phyloP scores from a whole-genome alignment of 2,888 invertebrate genomes.

The Hyppa rectilinea region DNA sequence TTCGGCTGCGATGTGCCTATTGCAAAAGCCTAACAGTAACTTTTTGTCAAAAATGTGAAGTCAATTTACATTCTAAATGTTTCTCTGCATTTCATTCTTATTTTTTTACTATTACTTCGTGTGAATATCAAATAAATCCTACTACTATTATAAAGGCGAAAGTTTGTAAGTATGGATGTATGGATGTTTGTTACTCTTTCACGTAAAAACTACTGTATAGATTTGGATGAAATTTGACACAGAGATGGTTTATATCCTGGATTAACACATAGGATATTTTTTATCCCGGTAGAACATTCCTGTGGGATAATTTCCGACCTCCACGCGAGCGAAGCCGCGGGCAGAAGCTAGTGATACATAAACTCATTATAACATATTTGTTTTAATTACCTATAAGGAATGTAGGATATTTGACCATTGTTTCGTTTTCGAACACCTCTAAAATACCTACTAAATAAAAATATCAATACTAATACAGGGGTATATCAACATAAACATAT shows the following conservation, averaged over 20 bases:
- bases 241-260: no score
- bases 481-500: no score
- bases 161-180: no score
- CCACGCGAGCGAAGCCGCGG: no score
- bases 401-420: neutral
- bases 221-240: no score
- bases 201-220: no score
- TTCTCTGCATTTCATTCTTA: conserved; percentile 10
- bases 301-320: no score
- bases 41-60: conserved; percentile 6
- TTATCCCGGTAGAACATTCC: no score
- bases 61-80: conserved; percentile 16
- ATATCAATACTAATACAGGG: neutral
- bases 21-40: conserved; percentile 23
- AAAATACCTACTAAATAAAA: neutral
- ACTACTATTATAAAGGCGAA: no score
- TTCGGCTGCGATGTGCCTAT: conserved; percentile 14
- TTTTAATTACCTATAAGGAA: neutral
- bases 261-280: no score
- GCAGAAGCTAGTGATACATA: no score
- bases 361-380: neutral
- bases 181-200: no score
- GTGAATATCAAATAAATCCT: neutral
- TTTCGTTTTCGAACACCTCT: conserved; percentile 6
- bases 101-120: neutral